These are phyloP conservation scores for Phataginus tetradactyla DNA, from an alignment of 2,797 vertebrate species.

Conservation along the genomic window DNA sequence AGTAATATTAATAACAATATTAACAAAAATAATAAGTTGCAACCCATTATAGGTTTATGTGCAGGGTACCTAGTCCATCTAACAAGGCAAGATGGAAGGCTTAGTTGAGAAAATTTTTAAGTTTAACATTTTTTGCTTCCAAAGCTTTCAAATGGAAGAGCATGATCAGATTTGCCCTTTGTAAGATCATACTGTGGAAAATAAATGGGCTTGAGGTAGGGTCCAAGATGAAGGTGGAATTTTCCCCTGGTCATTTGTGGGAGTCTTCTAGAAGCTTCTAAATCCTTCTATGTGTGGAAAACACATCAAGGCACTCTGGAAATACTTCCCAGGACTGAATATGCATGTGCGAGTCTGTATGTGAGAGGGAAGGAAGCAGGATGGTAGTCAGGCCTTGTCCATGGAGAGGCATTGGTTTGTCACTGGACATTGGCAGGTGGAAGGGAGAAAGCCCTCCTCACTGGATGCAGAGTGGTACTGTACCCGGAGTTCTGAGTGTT, in stretches of 20 bases:
- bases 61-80: neutral
- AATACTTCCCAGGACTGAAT: neutral
- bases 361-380: neutral
- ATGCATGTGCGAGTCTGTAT: rapidly evolving
- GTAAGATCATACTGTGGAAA: neutral
- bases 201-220: neutral
- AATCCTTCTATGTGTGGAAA: neutral
- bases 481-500: neutral
- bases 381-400: neutral
- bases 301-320: neutral
- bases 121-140: neutral
- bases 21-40: neutral
- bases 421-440: neutral
- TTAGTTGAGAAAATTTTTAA: neutral
- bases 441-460: neutral
- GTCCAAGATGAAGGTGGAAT: neutral
- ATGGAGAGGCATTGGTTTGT: neutral
- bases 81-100: neutral
- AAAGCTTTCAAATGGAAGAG: neutral
- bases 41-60: neutral
- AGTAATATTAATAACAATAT: neutral
- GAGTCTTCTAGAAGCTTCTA: neutral
- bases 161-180: neutral
- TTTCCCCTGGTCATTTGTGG: neutral
- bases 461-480: neutral